phyloP scores from a whole-genome alignment of 2,113 vertebrate genomes.

The Protobothrops mucrosquamatus region DNA sequence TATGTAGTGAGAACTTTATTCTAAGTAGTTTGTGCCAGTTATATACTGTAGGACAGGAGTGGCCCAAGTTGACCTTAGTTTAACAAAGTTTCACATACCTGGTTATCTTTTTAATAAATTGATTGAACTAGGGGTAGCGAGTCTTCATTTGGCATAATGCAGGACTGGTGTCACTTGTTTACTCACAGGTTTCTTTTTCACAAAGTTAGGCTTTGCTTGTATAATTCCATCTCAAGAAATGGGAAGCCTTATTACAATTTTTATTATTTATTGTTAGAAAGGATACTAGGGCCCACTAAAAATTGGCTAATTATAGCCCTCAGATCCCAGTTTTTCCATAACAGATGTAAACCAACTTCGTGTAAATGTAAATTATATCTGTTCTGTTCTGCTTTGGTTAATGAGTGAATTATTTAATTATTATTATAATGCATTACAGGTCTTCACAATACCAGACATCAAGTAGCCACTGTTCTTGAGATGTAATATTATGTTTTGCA shows the following conservation, averaged over 20 bases:
- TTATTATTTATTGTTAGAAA: neutral
- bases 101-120: neutral
- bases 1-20: neutral
- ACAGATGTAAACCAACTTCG: neutral
- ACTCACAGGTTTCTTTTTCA: neutral
- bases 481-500: conserved; percentile 63
- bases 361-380: conserved; percentile 17
- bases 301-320: neutral
- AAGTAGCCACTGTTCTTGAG: conserved; percentile 22
- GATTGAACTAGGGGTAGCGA: neutral
- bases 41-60: neutral
- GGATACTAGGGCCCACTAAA: neutral
- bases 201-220: neutral
- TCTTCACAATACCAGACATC: conserved; percentile 35
- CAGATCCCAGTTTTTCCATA: neutral
- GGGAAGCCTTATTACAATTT: neutral
- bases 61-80: neutral
- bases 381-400: neutral
- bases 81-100: neutral
- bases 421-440: conserved; percentile 28
- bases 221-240: neutral
- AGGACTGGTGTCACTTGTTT: neutral
- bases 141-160: neutral
- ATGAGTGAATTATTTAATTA: conserved; percentile 35
- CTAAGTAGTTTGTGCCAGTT: neutral